Conservation (phyloP, 2,888 invertebrate species). For the Arge pagana region DNA sequence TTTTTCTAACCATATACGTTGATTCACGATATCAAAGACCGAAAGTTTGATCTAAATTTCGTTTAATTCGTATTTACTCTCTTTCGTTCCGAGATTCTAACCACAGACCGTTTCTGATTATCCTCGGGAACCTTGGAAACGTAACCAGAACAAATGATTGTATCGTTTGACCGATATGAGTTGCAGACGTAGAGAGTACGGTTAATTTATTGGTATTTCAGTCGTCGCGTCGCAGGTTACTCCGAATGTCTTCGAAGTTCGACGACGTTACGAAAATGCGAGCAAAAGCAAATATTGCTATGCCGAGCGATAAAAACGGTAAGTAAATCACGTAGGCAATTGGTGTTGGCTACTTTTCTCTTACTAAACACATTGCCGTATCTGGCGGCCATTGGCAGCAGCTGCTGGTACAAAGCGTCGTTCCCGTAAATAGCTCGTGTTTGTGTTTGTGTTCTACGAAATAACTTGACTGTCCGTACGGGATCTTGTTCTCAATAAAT, state of each 20-base stretch:
- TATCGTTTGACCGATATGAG: too few species aligned
- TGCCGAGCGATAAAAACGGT: constrained; percentile 12
- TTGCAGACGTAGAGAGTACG: too few species aligned
- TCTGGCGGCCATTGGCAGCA: constrained; percentile 14
- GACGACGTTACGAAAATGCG: neutral
- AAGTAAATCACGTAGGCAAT: constrained; percentile 15
- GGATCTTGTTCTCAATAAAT: constrained; percentile 10
- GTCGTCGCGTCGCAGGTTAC: too few species aligned
- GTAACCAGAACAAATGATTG: too few species aligned
- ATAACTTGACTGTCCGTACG: neutral
- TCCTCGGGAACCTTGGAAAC: constrained; percentile 17
- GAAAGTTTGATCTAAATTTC: too few species aligned
- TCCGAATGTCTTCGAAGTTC: too few species aligned
- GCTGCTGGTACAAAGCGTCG: constrained; percentile 9
- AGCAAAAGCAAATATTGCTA: constrained; percentile 10
- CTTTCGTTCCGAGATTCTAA: too few species aligned
- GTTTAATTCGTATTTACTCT: too few species aligned
- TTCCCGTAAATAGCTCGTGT: constrained; percentile 11
- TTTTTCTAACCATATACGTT: too few species aligned
- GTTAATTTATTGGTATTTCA: too few species aligned
- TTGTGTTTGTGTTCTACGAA: constrained; percentile 8
- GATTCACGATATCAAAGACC: too few species aligned
- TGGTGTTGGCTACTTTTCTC: constrained; percentile 13
- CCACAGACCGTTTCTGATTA: too few species aligned
- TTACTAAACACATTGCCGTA: constrained; percentile 8